These are phyloP conservation scores for Rhamnusium bicolor DNA, from an alignment of 2,888 invertebrate genomes.

Conservation along the genomic window DNA sequence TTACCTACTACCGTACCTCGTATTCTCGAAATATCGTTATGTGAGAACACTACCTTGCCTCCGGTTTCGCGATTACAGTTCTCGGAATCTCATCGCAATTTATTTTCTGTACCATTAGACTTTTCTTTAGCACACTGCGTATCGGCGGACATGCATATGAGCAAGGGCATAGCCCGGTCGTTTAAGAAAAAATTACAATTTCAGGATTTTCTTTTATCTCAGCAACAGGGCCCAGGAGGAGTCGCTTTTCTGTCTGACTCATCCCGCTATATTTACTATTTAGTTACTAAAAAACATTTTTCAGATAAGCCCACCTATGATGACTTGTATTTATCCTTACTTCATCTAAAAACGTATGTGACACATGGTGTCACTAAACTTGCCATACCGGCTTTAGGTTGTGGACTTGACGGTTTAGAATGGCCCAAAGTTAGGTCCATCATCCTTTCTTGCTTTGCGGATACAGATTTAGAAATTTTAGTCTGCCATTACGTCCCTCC, in stretches of 20 bases:
- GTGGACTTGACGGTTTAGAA: not conserved
- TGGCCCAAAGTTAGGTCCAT: not conserved
- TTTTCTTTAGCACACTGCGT: not conserved
- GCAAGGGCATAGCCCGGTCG: not conserved
- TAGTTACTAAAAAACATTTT: not conserved
- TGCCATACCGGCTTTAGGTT: not conserved
- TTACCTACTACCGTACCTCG: too few species aligned
- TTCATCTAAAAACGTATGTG: not conserved
- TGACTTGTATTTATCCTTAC: not conserved
- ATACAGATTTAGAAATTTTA: not conserved
- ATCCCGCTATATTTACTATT: not conserved
- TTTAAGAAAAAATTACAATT: not conserved
- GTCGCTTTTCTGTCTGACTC: not conserved
- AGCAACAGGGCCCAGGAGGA: not conserved
- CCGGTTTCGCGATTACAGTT: not conserved
- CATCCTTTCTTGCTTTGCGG: not conserved
- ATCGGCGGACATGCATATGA: not conserved
- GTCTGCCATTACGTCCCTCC: not conserved
- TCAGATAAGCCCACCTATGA: not conserved
- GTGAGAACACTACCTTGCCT: not conserved
- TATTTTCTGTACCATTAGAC: not conserved
- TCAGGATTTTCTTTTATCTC: not conserved
- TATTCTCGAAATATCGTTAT: too few species aligned
- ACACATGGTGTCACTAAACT: not conserved
- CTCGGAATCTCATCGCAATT: not conserved